Evolutionary conservation across 2,888 invertebrate genomes (phyloP), one percentile per base, ranked within the genome.

Genomic region (Pyrgus malvae): DNA sequence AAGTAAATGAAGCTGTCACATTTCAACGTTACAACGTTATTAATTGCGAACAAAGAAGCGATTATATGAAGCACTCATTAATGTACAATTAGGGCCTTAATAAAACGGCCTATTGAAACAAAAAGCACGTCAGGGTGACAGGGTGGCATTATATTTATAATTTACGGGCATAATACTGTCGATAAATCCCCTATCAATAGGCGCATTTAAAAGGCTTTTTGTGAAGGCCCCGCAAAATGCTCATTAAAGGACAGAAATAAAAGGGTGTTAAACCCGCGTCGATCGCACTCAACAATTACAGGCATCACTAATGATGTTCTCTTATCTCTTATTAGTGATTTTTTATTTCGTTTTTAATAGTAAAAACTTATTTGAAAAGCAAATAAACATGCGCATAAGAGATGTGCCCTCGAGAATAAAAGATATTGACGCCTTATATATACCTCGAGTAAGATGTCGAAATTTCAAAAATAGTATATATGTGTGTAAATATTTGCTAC

Each of bases 191-290:
- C 35, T 49, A 60, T 49, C 38, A 50, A 46, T 56, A 46, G 55
- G 21, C 23, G 16, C 12, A 27, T 51, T 51, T 51, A 19, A 48
- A 70, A 70, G 66, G 68, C 71, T 74, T 76, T 75, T 73, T 74
- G 67, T 72, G 37, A 44, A 9, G 35, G 42, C 25, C 19, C 41
- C 11, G 44, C 67, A 67, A 72, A 80, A 74, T 78, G 76, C 74
- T 80, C 80, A 78, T 82, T 81, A 80, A 70, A 42, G 50, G 66
- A 68, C 67, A 64, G 70, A 74, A 76, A 77, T 74, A 69, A 75
- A 75, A 64, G 64, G 50, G 63, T 63, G 59, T 75, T 72, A 77
- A 72, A 66, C n/a, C 72, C 64, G 64, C 66, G 60, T 67, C 66
- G 69, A 65, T 66, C 62, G 61, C 57, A 58, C 62, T 74, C 50